Conservation (phyloP, 1,140 invertebrate species). For the Drosophila prosaltans region DNA sequence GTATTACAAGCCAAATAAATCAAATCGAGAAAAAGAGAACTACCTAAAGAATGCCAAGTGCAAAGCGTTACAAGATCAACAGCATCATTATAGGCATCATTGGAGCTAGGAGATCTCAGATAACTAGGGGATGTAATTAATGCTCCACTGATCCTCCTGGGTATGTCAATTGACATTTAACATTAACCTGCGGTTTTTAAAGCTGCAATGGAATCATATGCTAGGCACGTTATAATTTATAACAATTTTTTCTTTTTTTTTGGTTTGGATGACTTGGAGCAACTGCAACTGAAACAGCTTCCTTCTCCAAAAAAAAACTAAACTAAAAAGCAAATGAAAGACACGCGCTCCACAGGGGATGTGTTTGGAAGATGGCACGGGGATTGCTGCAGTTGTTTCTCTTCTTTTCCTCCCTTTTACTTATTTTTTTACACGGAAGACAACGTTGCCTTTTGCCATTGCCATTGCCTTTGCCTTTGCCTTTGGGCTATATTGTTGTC, state of each 20-base stretch:
- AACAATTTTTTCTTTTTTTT: conserved; percentile 15
- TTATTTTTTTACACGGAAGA: conserved; percentile 71
- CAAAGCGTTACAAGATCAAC: conserved; percentile 74
- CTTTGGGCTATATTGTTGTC: conserved; percentile 14
- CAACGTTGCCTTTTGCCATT: conserved; percentile 34
- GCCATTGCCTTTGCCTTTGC: too few species aligned
- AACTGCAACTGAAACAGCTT: conserved; percentile 51
- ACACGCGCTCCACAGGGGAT: conserved; percentile 64
- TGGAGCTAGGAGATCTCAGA: neutral
- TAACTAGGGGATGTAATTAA: conserved; percentile 53
- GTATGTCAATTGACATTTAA: conserved; percentile 81
- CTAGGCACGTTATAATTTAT: conserved; percentile 46
- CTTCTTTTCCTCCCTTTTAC: conserved; percentile 28
- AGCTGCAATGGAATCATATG: conserved; percentile 30
- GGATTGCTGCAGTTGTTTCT: conserved; percentile 25
- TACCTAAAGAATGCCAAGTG: conserved; percentile 53
- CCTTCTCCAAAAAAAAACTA: conserved; percentile 28
- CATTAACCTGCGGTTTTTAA: conserved; percentile 71
- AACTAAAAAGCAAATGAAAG: conserved; percentile 19
- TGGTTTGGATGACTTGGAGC: conserved; percentile 39
- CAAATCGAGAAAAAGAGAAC: conserved; percentile 48
- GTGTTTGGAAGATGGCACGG: conserved; percentile 26
- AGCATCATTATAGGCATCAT: conserved; percentile 70
- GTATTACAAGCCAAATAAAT: conserved; percentile 73
- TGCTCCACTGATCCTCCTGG: conserved; percentile 70